Percentiles rank a stretch among this genome's conserved stretches.
These are phyloP conservation scores for Megaptera novaeangliae DNA, from an alignment of 2,113 vertebrate genomes.

Conservation along the genomic window DNA sequence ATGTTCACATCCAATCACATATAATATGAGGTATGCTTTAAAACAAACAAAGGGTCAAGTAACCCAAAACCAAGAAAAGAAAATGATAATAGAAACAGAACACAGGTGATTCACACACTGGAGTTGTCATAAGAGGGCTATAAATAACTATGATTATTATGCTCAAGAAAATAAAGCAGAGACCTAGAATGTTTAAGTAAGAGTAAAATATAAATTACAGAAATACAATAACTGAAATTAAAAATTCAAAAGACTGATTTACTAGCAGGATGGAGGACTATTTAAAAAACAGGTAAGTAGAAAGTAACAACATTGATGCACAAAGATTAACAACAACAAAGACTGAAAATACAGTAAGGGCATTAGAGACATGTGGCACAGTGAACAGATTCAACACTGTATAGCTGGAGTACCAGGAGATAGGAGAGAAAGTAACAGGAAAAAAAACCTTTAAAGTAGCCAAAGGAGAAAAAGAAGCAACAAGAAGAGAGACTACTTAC, in stretches of 20 bases:
- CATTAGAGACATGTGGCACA: neutral
- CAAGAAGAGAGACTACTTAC: neutral
- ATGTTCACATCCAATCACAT: neutral
- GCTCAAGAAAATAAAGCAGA: neutral
- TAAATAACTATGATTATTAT: neutral
- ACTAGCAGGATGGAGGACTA: neutral
- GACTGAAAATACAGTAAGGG: neutral
- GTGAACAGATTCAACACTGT: neutral
- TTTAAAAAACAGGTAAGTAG: neutral
- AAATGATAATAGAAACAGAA: neutral
- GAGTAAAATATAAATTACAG: neutral
- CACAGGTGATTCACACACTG: neutral
- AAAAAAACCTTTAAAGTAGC: neutral
- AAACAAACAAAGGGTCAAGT: neutral
- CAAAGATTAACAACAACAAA: neutral
- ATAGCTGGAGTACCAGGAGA: neutral
- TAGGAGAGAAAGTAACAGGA: neutral
- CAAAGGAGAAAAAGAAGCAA: neutral
- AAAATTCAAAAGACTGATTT: neutral
- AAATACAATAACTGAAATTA: neutral
- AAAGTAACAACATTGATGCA: neutral
- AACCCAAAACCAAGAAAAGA: neutral
- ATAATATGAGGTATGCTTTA: neutral
- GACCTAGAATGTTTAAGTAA: neutral
- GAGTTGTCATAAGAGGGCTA: neutral